A percentile compares a stretch with the other conserved stretches of the same genome.
phyloP scores from a whole-genome alignment of 2,888 invertebrate genomes.

The Cremastobaeus sp. region DNA sequence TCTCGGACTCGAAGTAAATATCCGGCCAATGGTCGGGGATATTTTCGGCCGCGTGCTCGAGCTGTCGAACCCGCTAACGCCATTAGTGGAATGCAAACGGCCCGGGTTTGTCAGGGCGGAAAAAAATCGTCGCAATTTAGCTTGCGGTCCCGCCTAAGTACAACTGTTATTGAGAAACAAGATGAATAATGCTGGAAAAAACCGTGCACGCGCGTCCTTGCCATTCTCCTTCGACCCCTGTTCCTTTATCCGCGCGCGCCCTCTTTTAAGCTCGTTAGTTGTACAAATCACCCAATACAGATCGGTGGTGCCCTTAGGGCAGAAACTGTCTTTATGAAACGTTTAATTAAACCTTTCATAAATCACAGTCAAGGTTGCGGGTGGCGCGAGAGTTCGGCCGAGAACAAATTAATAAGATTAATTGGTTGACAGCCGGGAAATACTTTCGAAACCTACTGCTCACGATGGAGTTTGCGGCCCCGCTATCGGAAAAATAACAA shows the following conservation, averaged over 20 bases:
- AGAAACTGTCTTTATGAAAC: constrained; percentile 71
- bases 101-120: too few relatives aligned
- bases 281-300: constrained; percentile 61
- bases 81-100: too few relatives aligned
- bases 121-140: constrained; percentile 31
- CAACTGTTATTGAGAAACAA: constrained; percentile 45
- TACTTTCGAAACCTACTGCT: constrained; percentile 65
- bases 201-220: constrained; percentile 33
- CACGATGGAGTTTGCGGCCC: constrained; percentile 48
- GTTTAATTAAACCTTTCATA: constrained; percentile 76
- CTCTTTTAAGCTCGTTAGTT: constrained; percentile 62
- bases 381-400: constrained; percentile 59
- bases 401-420: constrained; percentile 77
- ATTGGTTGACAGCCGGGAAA: constrained; percentile 75
- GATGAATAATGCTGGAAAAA: constrained; percentile 52
- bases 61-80: too few relatives aligned
- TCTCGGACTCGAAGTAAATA: constrained; percentile 18
- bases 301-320: constrained; percentile 63
- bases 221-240: constrained; percentile 36
- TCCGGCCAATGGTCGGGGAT: background rate
- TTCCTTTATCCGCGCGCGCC: constrained; percentile 52
- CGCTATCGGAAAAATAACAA: constrained; percentile 53
- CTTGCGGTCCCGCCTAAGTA: constrained; percentile 10
- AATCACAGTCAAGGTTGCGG: constrained; percentile 63
- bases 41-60: constrained; percentile 25